A percentile compares a stretch with the other conserved stretches of the same genome.
Conservation (phyloP, 2,113 vertebrate genomes). For the Leucopsar rothschildi region DNA sequence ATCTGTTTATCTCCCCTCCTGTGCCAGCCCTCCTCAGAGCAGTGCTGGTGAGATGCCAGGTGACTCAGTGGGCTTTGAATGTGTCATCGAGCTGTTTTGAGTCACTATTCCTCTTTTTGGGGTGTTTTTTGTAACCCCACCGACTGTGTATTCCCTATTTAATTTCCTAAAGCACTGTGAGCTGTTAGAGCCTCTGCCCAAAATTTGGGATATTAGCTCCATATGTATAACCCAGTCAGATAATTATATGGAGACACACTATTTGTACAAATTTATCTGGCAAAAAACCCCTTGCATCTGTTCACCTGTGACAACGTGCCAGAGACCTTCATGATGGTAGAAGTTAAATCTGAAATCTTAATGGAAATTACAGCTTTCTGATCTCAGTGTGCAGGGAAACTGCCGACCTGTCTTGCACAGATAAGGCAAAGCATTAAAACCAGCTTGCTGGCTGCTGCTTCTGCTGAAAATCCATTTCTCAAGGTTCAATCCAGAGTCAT, state of each 20-base stretch:
- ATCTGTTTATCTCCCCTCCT: not conserved
- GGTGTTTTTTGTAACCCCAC: not conserved
- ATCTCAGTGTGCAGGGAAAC: not conserved
- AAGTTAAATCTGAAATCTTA: not conserved
- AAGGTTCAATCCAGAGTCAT: not conserved
- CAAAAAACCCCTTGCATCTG: not conserved
- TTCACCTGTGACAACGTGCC: not conserved
- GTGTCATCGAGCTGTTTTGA: not conserved
- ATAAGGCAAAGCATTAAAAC: not conserved
- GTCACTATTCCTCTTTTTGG: not conserved
- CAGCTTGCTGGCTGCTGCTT: not conserved
- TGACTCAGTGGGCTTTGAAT: not conserved
- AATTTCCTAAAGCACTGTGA: not conserved
- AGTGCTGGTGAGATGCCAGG: not conserved
- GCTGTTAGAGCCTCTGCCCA: not conserved
- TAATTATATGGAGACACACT: not conserved
- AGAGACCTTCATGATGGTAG: fast-evolving
- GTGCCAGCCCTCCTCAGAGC: not conserved
- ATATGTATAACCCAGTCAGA: not conserved
- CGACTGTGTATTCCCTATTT: not conserved
- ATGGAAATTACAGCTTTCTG: not conserved
- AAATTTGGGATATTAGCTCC: not conserved
- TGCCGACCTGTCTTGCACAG: not conserved
- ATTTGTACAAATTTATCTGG: not conserved
- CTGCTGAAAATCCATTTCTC: not conserved